Evolutionary conservation across 2,797 vertebrate genomes (phyloP), one percentile per base, ranked within the genome.

Genomic region (Anabacerthia variegaticeps): DNA sequence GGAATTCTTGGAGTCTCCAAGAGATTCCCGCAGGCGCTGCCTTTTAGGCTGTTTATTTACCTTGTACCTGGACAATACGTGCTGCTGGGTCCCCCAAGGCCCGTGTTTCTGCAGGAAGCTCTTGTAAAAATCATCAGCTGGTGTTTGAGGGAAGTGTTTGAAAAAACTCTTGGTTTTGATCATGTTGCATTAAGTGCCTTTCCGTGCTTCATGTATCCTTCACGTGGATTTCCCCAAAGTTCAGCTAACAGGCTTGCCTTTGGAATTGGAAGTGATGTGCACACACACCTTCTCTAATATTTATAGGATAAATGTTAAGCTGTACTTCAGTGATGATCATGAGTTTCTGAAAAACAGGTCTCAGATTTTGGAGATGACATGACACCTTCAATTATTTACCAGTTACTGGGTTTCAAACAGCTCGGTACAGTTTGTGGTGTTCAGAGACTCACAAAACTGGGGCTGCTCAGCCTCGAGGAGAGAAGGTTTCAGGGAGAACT

Each of bases 321-420:
- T 68, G 62, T 75, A 37, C 85, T 81, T 59, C 4, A 39, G 88
- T 71, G 89, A 92, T 96, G 81, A 94, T 37, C 73, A 9, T 23
- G 77, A 93, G 86, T 84, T 96, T 66, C 87, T 76, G 74, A 68
- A 76, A 91, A 92, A 51, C 92, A 96, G 34, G 55, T 69, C 93
- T 92, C 20, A 10, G 67, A 59, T 58, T 44, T 71, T 75, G n/a
- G 55, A 84, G 89, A 54, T 85, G 91, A 96, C 72, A 30, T 6
- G 72, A 89, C 88, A 83, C 88, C 88, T 86, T 98, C 94, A 89
- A 74, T 97, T 97, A 97, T 95, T 97, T 86, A 88, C 76, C 27
- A 17, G 84, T 22, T 85, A 18, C 78, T 23, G n/a, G n/a, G 83
- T 87, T 96, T 68, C 58, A 41, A 28, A 52, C 34, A 11, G 18